Conservation (phyloP, 2,113 vertebrate genomes). For the Alexandromys fortis region DNA sequence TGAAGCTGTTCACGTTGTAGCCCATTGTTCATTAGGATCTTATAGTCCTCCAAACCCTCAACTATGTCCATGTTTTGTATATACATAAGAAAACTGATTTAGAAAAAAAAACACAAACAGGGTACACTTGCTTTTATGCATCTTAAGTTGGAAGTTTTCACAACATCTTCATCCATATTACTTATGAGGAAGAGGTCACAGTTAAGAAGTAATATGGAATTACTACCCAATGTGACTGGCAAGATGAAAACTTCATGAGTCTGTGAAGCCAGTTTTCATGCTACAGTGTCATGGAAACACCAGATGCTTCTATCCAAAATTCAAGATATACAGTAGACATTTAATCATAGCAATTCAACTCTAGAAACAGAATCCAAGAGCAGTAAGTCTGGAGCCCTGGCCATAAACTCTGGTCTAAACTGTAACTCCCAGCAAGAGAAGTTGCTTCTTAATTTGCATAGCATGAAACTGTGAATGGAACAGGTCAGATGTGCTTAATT, state of each 20-base stretch:
- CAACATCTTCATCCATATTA: not conserved
- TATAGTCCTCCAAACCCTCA: not conserved
- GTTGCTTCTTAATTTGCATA: not conserved
- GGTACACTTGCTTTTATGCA: not conserved
- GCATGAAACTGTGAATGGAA: not conserved
- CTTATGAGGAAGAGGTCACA: not conserved
- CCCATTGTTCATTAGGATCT: not conserved
- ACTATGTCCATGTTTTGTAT: not conserved
- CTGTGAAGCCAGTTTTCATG: not conserved
- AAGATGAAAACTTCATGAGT: not conserved
- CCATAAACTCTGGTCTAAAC: not conserved
- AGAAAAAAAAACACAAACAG: not conserved
- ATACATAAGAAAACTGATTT: not conserved
- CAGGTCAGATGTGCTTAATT: not conserved
- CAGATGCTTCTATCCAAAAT: not conserved
- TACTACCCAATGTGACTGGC: not conserved
- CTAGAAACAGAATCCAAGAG: not conserved
- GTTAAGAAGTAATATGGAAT: not conserved
- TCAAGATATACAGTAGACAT: conserved; percentile 34
- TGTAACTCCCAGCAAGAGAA: not conserved
- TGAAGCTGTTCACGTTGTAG: not conserved
- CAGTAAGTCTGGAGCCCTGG: not conserved
- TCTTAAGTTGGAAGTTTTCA: not conserved
- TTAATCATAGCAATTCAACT: not conserved
- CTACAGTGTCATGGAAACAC: not conserved